Percentiles rank a stretch among this genome's conserved stretches.
These are phyloP conservation scores for Heterotilapia buettikoferi DNA, from an alignment of 2,113 vertebrate genomes.

Conservation along the genomic window DNA sequence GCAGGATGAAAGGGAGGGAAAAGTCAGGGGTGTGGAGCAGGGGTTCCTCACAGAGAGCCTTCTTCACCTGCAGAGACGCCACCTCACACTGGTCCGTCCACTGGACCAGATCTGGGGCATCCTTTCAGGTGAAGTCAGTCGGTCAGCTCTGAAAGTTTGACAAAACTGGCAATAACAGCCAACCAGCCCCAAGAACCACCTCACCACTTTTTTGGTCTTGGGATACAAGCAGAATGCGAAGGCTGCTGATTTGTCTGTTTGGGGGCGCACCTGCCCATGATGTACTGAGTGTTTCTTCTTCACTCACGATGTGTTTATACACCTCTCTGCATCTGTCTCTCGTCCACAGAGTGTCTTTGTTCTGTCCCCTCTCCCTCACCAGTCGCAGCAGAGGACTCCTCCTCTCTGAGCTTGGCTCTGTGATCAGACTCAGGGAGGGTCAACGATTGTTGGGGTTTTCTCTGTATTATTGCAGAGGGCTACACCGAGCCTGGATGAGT, in stretches of 20 bases:
- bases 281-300: not conserved
- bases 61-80: not conserved
- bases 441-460: not conserved
- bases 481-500: not conserved
- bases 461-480: not conserved
- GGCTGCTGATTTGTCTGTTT: not conserved
- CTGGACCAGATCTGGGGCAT: accelerated
- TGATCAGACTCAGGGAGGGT: not conserved
- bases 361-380: not conserved
- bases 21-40: not conserved
- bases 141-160: not conserved
- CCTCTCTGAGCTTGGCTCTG: not conserved
- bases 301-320: not conserved
- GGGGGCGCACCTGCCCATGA: not conserved
- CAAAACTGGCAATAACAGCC: not conserved
- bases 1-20: not conserved
- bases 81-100: not conserved
- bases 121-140: not conserved
- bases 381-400: not conserved
- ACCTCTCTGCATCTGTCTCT: accelerated
- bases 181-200: not conserved
- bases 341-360: not conserved
- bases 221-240: not conserved
- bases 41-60: not conserved
- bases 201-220: not conserved